Conservation (phyloP, 92 coral and sea anemone species). For the Palythoa caribaeorum region DNA sequence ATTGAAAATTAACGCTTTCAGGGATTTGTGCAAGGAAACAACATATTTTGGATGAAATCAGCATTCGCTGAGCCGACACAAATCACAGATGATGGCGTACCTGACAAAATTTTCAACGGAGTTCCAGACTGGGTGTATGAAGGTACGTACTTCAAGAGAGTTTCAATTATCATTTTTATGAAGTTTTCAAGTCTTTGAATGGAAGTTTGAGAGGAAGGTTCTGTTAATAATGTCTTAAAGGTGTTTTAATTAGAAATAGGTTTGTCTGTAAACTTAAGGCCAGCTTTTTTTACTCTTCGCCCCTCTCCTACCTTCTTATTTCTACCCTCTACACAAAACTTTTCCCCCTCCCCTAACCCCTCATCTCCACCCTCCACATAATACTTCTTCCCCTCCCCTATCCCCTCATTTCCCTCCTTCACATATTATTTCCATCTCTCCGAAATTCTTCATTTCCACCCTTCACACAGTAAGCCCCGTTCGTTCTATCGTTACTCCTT, state of each 20-base stretch:
- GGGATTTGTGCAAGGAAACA: slow-evolving; percentile 89
- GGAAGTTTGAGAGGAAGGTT: neutral
- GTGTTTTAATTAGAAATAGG: too few species aligned
- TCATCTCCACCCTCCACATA: neutral
- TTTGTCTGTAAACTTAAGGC: too few species aligned
- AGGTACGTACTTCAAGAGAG: slow-evolving; percentile 52
- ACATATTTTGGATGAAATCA: slow-evolving; percentile 78
- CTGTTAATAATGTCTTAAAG: neutral
- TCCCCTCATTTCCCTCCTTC: neutral
- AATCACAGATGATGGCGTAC: slow-evolving; percentile 75
- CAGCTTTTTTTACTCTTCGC: neutral
- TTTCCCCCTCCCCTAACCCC: neutral
- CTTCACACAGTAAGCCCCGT: too few species aligned
- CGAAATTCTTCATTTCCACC: too few species aligned
- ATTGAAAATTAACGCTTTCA: neutral
- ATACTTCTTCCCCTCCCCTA: neutral
- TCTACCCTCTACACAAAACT: neutral
- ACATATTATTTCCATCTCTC: too few species aligned
- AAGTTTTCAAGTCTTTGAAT: neutral
- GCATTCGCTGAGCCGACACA: slow-evolving; percentile 34
- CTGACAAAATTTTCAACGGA: slow-evolving; percentile 87
- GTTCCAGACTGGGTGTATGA: slow-evolving; percentile 99
- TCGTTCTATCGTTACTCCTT: too few species aligned
- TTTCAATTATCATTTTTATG: neutral
- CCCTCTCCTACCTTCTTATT: neutral